phyloP scores from a whole-genome alignment of 2,113 vertebrate genomes.

The Xerus inauris region DNA sequence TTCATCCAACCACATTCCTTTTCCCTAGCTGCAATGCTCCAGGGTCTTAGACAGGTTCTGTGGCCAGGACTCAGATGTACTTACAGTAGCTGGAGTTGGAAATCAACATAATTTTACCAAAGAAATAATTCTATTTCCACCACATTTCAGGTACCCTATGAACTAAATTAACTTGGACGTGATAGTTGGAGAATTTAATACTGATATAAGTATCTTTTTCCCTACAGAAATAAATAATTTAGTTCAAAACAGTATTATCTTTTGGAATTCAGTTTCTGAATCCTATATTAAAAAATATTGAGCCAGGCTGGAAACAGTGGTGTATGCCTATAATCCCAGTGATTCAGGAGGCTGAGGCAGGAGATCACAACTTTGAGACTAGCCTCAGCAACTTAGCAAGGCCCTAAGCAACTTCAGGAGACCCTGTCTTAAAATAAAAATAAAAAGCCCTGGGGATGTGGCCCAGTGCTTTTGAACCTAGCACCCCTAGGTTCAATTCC shows the following conservation, averaged over 20 bases:
- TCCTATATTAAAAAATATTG: conserved; percentile 7
- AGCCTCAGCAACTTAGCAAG: too few species aligned
- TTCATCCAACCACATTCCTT: neutral
- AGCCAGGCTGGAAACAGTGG: neutral
- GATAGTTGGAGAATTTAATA: neutral
- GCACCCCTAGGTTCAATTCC: too few species aligned
- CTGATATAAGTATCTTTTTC: conserved; percentile 21
- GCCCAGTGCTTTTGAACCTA: too few species aligned
- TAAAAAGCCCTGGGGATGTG: too few species aligned
- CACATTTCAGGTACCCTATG: neutral
- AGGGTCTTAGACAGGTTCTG: neutral
- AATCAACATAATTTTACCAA: conserved; percentile 26
- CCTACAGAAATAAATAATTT: conserved; percentile 21
- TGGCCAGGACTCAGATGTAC: neutral
- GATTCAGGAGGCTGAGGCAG: too few species aligned
- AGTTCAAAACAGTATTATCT: conserved; percentile 31
- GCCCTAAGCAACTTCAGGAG: too few species aligned
- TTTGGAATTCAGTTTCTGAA: conserved; percentile 32
- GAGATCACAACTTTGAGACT: too few species aligned
- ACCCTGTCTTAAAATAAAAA: too few species aligned
- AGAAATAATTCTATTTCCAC: conserved; percentile 37
- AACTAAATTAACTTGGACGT: conserved; percentile 17
- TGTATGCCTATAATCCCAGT: too few species aligned
- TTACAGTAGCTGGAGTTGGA: neutral
- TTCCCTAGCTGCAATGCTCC: neutral